Conservation (phyloP, 2,797 vertebrate species). For the Trachops cirrhosus region DNA sequence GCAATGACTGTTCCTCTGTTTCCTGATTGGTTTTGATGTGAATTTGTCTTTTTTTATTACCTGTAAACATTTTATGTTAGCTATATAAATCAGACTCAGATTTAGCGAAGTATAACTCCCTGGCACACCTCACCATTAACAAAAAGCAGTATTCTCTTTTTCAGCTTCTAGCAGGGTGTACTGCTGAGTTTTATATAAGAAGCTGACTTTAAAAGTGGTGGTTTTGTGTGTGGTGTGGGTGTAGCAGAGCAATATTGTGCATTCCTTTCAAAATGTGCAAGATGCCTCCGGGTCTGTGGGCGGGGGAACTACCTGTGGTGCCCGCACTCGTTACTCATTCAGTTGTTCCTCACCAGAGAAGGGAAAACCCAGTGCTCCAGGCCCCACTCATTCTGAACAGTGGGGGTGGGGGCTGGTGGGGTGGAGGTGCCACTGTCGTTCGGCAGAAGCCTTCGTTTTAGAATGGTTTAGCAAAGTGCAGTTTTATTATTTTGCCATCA, state of each 20-base stretch:
- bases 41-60: background rate
- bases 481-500: background rate
- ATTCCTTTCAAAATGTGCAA: conserved; percentile 49
- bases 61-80: conserved; percentile 3
- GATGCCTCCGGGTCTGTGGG: conserved; percentile 49
- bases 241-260: background rate
- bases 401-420: background rate
- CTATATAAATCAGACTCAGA: background rate
- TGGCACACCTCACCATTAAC: background rate
- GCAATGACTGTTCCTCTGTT: background rate
- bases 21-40: background rate
- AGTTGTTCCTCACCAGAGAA: conserved; percentile 34
- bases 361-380: conserved; percentile 57
- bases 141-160: background rate
- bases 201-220: background rate
- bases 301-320: conserved; percentile 59
- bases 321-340: conserved; percentile 41
- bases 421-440: background rate
- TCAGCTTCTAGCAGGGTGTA: background rate
- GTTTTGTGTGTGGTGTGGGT: background rate
- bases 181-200: conserved; percentile 25
- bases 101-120: background rate
- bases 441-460: background rate
- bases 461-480: background rate
- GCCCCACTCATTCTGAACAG: background rate